Conservation (phyloP, 1,140 invertebrate species). For the Euglossa dilemma region DNA sequence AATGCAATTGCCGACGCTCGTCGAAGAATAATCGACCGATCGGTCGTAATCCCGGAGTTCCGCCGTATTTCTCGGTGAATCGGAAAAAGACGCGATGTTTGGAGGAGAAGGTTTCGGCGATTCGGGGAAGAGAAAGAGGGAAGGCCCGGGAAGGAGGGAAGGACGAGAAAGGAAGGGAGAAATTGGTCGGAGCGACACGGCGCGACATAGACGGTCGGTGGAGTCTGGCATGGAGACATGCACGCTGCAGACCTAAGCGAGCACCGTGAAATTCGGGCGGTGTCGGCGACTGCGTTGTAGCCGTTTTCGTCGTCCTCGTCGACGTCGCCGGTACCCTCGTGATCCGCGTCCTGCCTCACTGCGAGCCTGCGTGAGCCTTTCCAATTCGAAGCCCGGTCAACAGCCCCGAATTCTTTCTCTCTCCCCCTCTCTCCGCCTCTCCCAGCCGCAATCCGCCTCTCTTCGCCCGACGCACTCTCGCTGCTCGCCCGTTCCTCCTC, state of each 20-base stretch:
- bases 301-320: conserved; percentile 37
- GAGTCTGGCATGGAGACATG: background rate
- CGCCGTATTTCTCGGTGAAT: too few species aligned
- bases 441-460: too few species aligned
- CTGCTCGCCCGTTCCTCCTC: background rate
- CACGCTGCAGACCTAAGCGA: conserved; percentile 25
- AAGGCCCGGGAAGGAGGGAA: too few species aligned
- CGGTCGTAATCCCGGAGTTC: too few species aligned
- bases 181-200: background rate
- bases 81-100: too few species aligned
- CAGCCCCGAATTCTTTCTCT: conserved; percentile 71
- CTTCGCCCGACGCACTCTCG: background rate
- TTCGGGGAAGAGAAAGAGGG: background rate
- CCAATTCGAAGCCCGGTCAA: conserved; percentile 74
- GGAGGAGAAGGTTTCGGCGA: too few species aligned
- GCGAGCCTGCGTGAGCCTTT: conserved; percentile 78
- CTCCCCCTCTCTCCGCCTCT: background rate
- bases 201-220: background rate
- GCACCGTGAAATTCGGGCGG: conserved; percentile 62
- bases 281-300: conserved; percentile 49
- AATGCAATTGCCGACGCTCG: too few species aligned
- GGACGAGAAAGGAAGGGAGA: background rate
- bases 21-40: too few species aligned
- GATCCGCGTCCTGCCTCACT: conserved; percentile 81
- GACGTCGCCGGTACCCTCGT: conserved; percentile 43